Base-by-base conservation (phyloP, 2,888 invertebrate species). In the Macrophya annulata region DNA sequence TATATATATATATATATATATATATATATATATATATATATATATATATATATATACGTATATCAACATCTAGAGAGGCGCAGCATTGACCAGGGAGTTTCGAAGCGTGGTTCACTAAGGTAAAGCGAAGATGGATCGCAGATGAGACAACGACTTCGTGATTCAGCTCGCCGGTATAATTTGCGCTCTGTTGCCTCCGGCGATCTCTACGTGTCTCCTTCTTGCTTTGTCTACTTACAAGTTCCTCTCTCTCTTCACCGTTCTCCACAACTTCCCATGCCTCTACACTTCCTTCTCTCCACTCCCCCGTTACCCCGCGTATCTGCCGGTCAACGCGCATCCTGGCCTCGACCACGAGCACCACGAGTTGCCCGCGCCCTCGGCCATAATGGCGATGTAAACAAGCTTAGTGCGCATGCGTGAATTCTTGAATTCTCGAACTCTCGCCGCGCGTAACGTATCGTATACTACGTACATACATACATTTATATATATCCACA, bases 401-500 rank as follows among this genome's bases (percentile, higher is more conserved):
- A 93, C 92, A 93, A 92, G 89, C 85, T 48, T 4, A 68, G 43
- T 85, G 91, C 92, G 92, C 92, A 90, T 90, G 92, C 92, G 92
- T 89, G 82, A 77, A 68, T 59, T 85, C 77, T 77, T 84, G 81
- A 81, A 59, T 81, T 81, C 81, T 81, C 59, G 43, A 25, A 21
- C 81, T 21, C 62, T 40, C 81, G 81, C 51, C 81, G 62, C 62
- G 81, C 81, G 81, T 81, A 81, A 81, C 81, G 59, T 81, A 62
- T 81, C 37, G 55, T 55, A 37, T 21, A 76, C 77, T 51, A 77
- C 37, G 31, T 31, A 37, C n/a, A 17, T 37, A 6, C 37, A 3
- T 25, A 51, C 31, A 4, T 37, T 37, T 74, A 0, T 71, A 17
- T 74, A 10, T 31, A 10, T 37, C 4, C 43, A 55, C 8, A 15